Evolutionary conservation across 2,888 invertebrate genomes (phyloP), one percentile per base, ranked within the genome.

Genomic region (Parelbella ahira): DNA sequence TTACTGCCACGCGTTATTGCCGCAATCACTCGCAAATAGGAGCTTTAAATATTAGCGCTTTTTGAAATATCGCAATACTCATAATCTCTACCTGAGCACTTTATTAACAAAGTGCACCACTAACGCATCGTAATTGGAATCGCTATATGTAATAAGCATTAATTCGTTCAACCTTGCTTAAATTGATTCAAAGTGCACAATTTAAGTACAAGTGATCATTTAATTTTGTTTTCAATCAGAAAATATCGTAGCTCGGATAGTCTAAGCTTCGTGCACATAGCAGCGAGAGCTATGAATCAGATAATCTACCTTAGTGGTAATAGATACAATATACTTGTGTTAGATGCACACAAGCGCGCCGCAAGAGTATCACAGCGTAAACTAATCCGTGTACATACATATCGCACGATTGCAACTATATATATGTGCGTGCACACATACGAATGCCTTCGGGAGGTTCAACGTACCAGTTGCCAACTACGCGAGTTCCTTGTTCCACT

Each of bases 401-500:
- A 29, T 25, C 23, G 51, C 45, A 37, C 46, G 48, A 43, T 43
- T 44, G 58, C 59, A 58, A 60, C 60, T 56, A 62, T 53, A 55
- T 30, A 46, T 51, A 48, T 49, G 51, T 42, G 56, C 32, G 47
- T 49, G 42, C 52, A 50, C 68, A 54, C 68, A 63, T n/a, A n/a
- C 68, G 75, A 66, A 63, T 63, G 52, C 49, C 49, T 56, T 44
- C 56, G 51, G 63, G 77, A 76, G 80, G 87, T 86, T 86, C 87
- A 86, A 86, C 73, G 87, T 71, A 82, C 87, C 76, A 82, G 72
- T 76, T 75, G 69, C 78, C 75, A 60, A 81, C 83, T 79, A 75
- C 75, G 79, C 78, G 80, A 86, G 86, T 87, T 87, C 87, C 86
- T 87, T 86, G 86, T 87, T 87, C 86, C 76, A 87, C 86, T 86